A percentile compares a stretch with the other conserved stretches of the same genome.
Evolutionary conservation across 2,113 vertebrate species (phyloP).

Genomic region (Hiodon tergisus): DNA sequence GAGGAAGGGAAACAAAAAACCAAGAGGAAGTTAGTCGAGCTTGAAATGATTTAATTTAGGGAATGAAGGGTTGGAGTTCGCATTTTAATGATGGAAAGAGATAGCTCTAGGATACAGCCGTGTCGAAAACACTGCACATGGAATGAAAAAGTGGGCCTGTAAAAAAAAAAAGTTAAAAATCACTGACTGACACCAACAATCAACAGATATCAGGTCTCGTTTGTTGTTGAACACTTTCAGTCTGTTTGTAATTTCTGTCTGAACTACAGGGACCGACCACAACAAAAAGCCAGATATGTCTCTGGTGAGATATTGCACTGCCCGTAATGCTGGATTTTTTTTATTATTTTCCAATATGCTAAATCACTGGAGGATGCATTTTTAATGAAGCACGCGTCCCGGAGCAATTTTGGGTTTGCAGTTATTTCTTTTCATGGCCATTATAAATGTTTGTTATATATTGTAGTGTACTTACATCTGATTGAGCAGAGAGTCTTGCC

Average conservation of each 20-base stretch:
- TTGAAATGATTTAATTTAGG: conserved; percentile 72
- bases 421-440: conserved; percentile 37
- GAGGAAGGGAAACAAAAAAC: conserved; percentile 43
- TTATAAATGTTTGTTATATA: conserved; percentile 45
- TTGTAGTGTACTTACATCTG: conserved; percentile 40
- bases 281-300: conserved; percentile 29
- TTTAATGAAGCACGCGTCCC: conserved; percentile 44
- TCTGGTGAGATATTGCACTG: conserved; percentile 14
- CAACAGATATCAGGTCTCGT: neutral
- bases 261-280: conserved; percentile 7
- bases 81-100: conserved; percentile 56
- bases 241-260: neutral
- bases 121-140: conserved; percentile 26
- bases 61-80: conserved; percentile 59
- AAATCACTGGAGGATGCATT: conserved; percentile 39
- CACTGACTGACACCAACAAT: conserved; percentile 1
- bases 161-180: neutral
- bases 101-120: conserved; percentile 44
- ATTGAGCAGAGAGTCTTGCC: conserved; percentile 40
- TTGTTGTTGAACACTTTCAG: neutral
- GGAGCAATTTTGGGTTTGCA: conserved; percentile 28
- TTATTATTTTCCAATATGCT: conserved; percentile 40
- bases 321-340: conserved; percentile 38
- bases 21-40: conserved; percentile 53
- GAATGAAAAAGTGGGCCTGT: neutral